Evolutionary conservation across 2,113 vertebrate genomes (phyloP).

Genomic region (Arothron firmamentum): DNA sequence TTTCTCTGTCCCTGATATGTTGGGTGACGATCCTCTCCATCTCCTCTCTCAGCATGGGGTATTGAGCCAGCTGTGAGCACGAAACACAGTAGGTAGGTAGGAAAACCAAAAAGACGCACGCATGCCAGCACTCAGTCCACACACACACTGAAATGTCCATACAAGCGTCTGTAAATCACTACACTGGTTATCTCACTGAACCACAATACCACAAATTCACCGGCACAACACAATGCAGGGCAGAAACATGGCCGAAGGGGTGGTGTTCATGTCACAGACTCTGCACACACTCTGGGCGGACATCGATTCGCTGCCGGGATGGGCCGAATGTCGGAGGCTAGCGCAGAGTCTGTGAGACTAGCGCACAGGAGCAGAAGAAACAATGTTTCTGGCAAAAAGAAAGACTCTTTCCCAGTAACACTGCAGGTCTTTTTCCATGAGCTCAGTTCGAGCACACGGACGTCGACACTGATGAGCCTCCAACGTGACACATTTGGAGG

Average conservation of each 20-base stretch:
- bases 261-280: slow-evolving; percentile 44
- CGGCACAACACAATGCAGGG: slow-evolving; percentile 25
- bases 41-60: slow-evolving; percentile 92
- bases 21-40: slow-evolving; percentile 98
- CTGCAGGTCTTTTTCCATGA: slow-evolving; percentile 66
- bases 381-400: slow-evolving; percentile 60
- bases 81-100: slow-evolving; percentile 57
- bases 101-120: slow-evolving; percentile 24
- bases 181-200: slow-evolving; percentile 32
- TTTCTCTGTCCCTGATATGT: slow-evolving; percentile 93
- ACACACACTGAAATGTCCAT: slow-evolving; percentile 18
- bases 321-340: slow-evolving; percentile 41
- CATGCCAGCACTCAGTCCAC: slow-evolving; percentile 16
- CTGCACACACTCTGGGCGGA: slow-evolving; percentile 11
- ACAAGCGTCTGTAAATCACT: slow-evolving; percentile 12
- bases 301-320: slow-evolving; percentile 14
- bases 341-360: slow-evolving; percentile 61
- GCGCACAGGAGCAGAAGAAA: slow-evolving; percentile 53
- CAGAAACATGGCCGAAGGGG: slow-evolving; percentile 30
- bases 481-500: slow-evolving; percentile 57
- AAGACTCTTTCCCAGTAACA: slow-evolving; percentile 62
- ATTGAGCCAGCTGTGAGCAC: slow-evolving; percentile 90
- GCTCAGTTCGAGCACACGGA: slow-evolving; percentile 67
- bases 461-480: slow-evolving; percentile 56
- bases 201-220: slow-evolving; percentile 40